Percentiles rank a stretch among this genome's conserved stretches.
Evolutionary conservation across 2,888 invertebrate species (phyloP).

Genomic region (Sminthurides aquaticus): DNA sequence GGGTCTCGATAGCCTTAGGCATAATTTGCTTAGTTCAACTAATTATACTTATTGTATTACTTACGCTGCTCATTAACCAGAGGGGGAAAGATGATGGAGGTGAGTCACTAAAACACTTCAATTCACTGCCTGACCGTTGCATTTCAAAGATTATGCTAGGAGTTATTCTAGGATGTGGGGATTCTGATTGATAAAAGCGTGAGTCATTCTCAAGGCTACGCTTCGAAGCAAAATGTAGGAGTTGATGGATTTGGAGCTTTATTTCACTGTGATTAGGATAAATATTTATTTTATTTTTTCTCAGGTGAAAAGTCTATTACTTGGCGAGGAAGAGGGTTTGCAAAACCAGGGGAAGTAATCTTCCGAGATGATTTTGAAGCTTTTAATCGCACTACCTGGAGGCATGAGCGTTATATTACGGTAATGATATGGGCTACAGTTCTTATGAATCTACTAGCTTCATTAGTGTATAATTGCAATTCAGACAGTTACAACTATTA

Average conservation of each 20-base stretch:
- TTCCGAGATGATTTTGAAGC: slow-evolving; percentile 16
- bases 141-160: not conserved
- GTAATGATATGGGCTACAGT: too few species aligned
- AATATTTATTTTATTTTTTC: not conserved
- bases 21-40: too few species aligned
- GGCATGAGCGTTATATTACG: slow-evolving; percentile 16
- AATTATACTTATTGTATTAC: too few species aligned
- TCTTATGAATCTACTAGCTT: not conserved
- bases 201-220: too few species aligned
- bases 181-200: not conserved
- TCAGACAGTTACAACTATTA: not conserved
- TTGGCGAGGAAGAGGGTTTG: not conserved
- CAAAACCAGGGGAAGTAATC: slow-evolving; percentile 1
- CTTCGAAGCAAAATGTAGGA: too few species aligned
- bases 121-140: too few species aligned
- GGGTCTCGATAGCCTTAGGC: too few species aligned
- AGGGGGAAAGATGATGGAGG: too few species aligned
- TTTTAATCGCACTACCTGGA: slow-evolving; percentile 7
- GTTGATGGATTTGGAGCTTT: too few species aligned
- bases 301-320: slow-evolving; percentile 8
- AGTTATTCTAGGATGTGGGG: not conserved
- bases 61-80: too few species aligned
- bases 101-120: too few species aligned
- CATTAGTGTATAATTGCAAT: not conserved
- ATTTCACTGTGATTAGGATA: not conserved